Evolutionary conservation across 37 sponge, comb jelly and placozoan genomes (phyloP).

Genomic region (Sycon ciliatum): DNA sequence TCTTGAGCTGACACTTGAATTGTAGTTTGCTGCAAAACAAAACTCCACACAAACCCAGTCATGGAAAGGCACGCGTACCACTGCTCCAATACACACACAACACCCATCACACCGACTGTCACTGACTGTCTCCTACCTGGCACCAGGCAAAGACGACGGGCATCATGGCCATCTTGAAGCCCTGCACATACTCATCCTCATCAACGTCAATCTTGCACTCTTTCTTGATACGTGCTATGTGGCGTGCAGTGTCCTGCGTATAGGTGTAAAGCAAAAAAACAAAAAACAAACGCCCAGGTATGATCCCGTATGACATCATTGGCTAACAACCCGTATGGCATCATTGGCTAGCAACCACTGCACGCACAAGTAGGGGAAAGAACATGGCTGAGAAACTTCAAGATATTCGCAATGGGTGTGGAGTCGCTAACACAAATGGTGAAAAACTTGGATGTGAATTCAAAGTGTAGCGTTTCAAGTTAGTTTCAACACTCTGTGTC

Average conservation of each 20-base stretch:
- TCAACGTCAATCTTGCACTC: slow-evolving; percentile 84
- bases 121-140: slow-evolving; percentile 47
- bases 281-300: not conserved
- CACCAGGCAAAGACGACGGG: slow-evolving; percentile 87
- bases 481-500: no score
- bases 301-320: no score
- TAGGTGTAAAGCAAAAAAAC: slow-evolving; percentile 34
- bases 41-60: not conserved
- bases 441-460: no score
- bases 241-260: slow-evolving; percentile 86
- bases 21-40: not conserved
- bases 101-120: not conserved
- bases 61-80: not conserved
- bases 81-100: slow-evolving; percentile 1
- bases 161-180: slow-evolving; percentile 93
- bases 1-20: not conserved
- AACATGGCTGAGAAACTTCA: no score
- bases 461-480: no score
- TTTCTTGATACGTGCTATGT: slow-evolving; percentile 71
- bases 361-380: no score
- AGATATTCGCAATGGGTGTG: no score
- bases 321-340: no score
- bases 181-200: slow-evolving; percentile 84
- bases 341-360: no score
- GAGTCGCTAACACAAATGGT: no score